Evolutionary conservation across 1,140 invertebrate genomes (phyloP).

Genomic region (Magallana angulata): DNA sequence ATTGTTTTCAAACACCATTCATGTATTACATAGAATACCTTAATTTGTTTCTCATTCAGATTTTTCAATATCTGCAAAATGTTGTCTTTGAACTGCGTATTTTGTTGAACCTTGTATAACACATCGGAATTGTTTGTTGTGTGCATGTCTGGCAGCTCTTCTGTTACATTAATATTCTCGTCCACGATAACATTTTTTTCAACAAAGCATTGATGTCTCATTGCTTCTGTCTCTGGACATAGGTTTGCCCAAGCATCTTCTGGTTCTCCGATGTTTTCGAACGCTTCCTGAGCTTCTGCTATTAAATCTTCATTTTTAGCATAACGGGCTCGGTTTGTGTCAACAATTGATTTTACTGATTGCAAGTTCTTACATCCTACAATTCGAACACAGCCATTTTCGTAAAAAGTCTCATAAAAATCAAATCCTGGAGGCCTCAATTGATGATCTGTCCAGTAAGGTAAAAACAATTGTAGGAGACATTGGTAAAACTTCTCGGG

Average conservation of each 20-base stretch:
- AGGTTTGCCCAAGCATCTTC: constrained; percentile 8
- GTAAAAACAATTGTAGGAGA: constrained; percentile 51
- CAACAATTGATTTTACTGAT: constrained; percentile 31
- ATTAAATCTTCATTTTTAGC: not conserved
- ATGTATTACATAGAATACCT: constrained; percentile 51
- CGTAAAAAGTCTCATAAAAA: constrained; percentile 44
- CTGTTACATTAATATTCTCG: not conserved
- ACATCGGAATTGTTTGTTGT: not conserved
- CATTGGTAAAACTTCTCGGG: constrained; percentile 51
- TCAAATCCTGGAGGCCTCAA: constrained; percentile 47
- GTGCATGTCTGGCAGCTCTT: constrained; percentile 17
- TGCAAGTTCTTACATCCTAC: not conserved
- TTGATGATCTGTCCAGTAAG: constrained; percentile 42
- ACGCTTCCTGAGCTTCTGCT: constrained; percentile 4
- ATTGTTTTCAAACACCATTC: constrained; percentile 45
- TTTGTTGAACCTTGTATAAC: not conserved
- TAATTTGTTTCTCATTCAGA: constrained; percentile 33
- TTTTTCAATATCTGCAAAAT: not conserved
- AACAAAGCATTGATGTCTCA: not conserved
- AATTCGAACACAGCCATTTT: constrained; percentile 39
- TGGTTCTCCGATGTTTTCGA: constrained; percentile 11
- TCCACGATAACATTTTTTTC: not conserved
- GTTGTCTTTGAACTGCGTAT: not conserved
- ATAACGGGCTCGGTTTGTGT: not conserved
- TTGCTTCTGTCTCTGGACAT: constrained; percentile 37